Conservation (phyloP, 2,797 vertebrate species). For the Pantherophis vulpinus region DNA sequence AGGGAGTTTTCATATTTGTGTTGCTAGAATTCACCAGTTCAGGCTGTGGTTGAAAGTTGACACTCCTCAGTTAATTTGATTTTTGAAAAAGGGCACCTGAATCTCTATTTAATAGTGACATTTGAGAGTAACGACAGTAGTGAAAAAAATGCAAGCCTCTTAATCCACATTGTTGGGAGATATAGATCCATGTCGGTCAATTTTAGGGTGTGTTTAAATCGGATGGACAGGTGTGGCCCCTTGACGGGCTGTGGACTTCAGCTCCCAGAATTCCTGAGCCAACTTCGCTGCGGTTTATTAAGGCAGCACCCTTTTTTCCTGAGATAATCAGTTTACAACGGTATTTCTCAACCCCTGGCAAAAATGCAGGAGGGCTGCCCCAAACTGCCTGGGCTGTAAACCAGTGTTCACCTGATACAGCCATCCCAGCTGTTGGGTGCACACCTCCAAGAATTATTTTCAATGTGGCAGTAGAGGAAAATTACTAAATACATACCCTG, state of each 20-base stretch:
- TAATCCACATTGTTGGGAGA: not conserved
- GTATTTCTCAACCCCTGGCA: too few relatives aligned
- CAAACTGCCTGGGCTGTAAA: not conserved
- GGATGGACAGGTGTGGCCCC: not conserved
- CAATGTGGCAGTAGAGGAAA: not conserved
- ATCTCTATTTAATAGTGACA: not conserved
- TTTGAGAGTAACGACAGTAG: not conserved
- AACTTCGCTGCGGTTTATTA: not conserved
- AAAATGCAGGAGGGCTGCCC: not conserved
- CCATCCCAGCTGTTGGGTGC: not conserved
- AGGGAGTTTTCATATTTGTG: not conserved
- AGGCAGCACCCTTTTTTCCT: not conserved
- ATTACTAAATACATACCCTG: not conserved
- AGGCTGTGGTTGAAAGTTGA: not conserved
- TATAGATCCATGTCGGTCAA: not conserved
- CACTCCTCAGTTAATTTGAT: not conserved
- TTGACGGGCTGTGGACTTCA: not conserved
- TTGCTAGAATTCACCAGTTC: not conserved
- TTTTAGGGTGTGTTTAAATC: not conserved
- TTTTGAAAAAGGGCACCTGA: too few relatives aligned
- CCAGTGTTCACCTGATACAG: not conserved
- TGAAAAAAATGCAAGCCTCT: too few relatives aligned
- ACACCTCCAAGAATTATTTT: not conserved
- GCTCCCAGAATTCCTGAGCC: not conserved
- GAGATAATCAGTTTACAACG: not conserved